Percentiles rank a stretch among this genome's conserved stretches.
phyloP scores from a whole-genome alignment of 2,888 invertebrate species.

The Melipona beecheii region DNA sequence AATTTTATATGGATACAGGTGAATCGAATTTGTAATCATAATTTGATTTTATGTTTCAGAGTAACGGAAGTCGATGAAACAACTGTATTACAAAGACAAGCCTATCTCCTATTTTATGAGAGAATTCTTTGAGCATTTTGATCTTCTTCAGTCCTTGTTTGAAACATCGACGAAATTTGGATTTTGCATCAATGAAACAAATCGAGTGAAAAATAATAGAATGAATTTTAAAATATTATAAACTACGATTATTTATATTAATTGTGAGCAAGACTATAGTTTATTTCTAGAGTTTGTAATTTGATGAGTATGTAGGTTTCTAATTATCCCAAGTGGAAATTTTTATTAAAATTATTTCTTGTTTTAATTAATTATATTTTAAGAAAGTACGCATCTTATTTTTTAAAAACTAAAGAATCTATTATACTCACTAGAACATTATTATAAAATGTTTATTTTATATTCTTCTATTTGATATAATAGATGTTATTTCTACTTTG shows the following conservation, averaged over 20 bases:
- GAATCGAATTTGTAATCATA: background rate
- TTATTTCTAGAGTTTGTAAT: background rate
- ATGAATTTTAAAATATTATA: slow-evolving; percentile 13
- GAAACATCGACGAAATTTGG: slow-evolving; percentile 5
- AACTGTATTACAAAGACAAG: slow-evolving; percentile 93
- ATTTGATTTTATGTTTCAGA: slow-evolving; percentile 68
- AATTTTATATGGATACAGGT: background rate
- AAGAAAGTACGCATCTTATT: background rate
- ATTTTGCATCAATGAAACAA: slow-evolving; percentile 17
- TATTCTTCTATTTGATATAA: no score
- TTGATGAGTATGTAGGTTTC: slow-evolving; percentile 9
- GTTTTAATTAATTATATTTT: background rate
- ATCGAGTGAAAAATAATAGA: background rate
- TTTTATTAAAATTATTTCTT: slow-evolving; percentile 4
- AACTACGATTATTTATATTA: slow-evolving; percentile 8
- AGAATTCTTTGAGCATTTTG: slow-evolving; percentile 90
- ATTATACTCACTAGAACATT: slow-evolving; percentile 7
- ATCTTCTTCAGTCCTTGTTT: background rate
- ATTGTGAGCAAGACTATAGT: slow-evolving; percentile 1
- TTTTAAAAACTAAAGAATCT: background rate
- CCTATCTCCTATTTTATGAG: slow-evolving; percentile 98
- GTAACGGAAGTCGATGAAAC: slow-evolving; percentile 93
- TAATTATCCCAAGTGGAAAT: background rate
- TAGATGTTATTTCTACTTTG: no score
- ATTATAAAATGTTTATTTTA: slow-evolving; percentile 13